Conservation (phyloP, 2,113 vertebrate species). For the Saccopteryx bilineata region DNA sequence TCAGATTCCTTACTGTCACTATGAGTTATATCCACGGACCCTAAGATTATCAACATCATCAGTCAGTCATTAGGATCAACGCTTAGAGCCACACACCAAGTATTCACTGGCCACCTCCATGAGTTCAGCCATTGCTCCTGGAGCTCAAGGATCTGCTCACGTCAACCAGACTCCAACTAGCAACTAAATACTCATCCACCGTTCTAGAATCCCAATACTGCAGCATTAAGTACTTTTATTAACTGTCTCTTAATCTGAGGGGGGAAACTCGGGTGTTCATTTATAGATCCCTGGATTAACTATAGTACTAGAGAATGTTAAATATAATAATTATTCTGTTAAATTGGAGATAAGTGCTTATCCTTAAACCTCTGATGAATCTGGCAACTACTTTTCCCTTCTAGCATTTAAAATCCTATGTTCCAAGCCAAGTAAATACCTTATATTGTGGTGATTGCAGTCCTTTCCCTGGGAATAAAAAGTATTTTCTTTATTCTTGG, state of each 20-base stretch:
- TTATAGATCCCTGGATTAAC: conserved; percentile 8
- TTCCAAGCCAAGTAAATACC: conserved; percentile 54
- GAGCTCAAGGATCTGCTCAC: not conserved
- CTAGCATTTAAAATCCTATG: conserved; percentile 33
- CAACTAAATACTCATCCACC: conserved; percentile 23
- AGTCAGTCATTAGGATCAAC: not conserved
- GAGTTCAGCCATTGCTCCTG: not conserved
- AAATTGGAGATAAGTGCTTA: conserved; percentile 29
- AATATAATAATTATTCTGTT: conserved; percentile 4
- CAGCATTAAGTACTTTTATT: not conserved
- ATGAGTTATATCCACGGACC: not conserved
- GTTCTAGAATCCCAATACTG: conserved; percentile 28
- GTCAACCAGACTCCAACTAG: not conserved
- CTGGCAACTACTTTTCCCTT: conserved; percentile 33
- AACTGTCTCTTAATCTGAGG: conserved; percentile 47
- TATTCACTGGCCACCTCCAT: not conserved
- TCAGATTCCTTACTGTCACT: conserved; percentile 37
- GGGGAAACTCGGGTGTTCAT: not conserved
- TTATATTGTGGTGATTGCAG: conserved; percentile 58
- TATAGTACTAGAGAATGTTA: not conserved
- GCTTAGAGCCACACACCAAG: not conserved
- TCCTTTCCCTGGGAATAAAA: conserved; percentile 74
- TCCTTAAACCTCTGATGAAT: conserved; percentile 31
- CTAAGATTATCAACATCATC: conserved; percentile 16
- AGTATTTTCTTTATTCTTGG: conserved; percentile 64